Base-by-base conservation (phyloP, 2,888 invertebrate species). In the Piscicola geometra region DNA sequence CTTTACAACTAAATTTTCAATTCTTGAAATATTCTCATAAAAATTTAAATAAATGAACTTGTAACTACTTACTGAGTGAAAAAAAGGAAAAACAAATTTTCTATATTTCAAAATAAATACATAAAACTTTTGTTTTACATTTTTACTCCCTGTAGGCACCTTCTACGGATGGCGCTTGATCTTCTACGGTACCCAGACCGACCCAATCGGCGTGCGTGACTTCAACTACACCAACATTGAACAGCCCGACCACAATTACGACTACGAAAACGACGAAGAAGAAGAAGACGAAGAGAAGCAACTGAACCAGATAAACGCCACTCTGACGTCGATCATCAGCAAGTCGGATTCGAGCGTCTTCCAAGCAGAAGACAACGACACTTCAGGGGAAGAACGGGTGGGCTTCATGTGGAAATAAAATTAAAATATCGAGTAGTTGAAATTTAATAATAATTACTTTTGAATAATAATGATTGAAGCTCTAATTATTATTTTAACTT, bases 141-240 rank as follows among this genome's bases (percentile, higher is more conserved):
- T n/a, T n/a, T n/a, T n/a, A n/a, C n/a, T n/a, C 41, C 41, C 60
- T 15, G 1, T 25, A 73, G 73, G 60, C n/a, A 56, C 25, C 36
- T 36, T 73, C 60, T 36, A 73, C 41, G 73, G 73, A n/a, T 73
- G 73, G 73, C 33, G 32, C n/a, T n/a, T 73, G 60, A 73, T 60
- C 18, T 73, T 60, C 25, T 56, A 73, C 64, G 73, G 73, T 9
- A 73, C 73, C 2, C 25, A 73, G 25, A n/a, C 3, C 12, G 32
- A 73, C 12, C 73, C 73, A 2, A 64, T 73, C 1, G 64, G 64
- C 30, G 25, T 69, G 15, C 1, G 36, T 41, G 21, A 36, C 28
- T 32, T 32, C n/a, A 32, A 67, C 67, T 67, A 33, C 67, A 28
- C 70, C 70, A 28, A 15, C 25, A n/a, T n/a, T n/a, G 21, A 3